These are phyloP conservation scores for Psittacula cyanocephala DNA, from an alignment of 2,113 vertebrate genomes.

Conservation along the genomic window DNA sequence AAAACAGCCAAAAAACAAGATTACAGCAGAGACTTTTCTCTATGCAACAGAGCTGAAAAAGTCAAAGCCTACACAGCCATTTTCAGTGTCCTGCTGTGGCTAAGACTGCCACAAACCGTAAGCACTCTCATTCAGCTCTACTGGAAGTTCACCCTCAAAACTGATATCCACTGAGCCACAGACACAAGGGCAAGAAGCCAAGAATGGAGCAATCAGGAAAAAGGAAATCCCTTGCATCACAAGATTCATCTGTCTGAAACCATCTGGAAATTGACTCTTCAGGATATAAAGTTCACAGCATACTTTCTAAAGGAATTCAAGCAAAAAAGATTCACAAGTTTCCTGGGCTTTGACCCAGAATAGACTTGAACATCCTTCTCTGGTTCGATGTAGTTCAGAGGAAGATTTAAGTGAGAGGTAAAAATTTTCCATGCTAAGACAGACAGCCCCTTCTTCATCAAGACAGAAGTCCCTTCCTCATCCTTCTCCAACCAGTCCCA, in stretches of 20 bases:
- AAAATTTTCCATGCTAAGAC: background rate
- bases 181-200: constrained; percentile 59
- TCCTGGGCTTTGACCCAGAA: constrained; percentile 62
- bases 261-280: constrained; percentile 67
- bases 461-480: background rate
- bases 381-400: background rate
- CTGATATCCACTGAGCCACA: background rate
- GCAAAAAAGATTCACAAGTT: constrained; percentile 50
- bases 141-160: constrained; percentile 15
- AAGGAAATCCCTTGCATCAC: constrained; percentile 74
- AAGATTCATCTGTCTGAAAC: constrained; percentile 61
- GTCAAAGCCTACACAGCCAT: background rate
- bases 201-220: constrained; percentile 58
- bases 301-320: constrained; percentile 44
- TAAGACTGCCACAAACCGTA: background rate
- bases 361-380: constrained; percentile 15
- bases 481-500: background rate
- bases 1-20: background rate
- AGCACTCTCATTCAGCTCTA: background rate
- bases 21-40: background rate
- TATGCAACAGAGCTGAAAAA: background rate
- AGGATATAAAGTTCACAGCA: constrained; percentile 69
- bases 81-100: background rate
- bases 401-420: constrained; percentile 23
- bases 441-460: background rate